A percentile compares a stretch with the other conserved stretches of the same genome.
phyloP scores from a whole-genome alignment of 1,140 invertebrate genomes.

The Zeugodacus cucurbitae region DNA sequence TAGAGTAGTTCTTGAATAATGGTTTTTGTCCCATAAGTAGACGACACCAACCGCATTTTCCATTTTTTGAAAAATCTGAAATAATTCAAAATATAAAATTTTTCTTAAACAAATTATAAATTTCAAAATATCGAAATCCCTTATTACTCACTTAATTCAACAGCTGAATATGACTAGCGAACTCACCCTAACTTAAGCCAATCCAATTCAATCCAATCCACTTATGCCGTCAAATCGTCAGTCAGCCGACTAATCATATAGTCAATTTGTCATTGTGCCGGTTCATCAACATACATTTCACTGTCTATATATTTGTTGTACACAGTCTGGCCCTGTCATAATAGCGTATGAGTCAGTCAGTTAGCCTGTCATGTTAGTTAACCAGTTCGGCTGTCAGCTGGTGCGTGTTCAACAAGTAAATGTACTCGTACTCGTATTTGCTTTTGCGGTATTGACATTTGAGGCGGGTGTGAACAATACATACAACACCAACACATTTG shows the following conservation, averaged over 20 bases:
- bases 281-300: neutral
- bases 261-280: neutral
- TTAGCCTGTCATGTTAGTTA: neutral
- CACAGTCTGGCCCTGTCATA: neutral
- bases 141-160: too few species aligned
- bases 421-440: neutral
- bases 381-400: neutral
- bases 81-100: too few species aligned
- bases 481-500: neutral
- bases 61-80: too few species aligned
- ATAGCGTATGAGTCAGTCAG: neutral
- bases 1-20: too few species aligned
- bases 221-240: neutral
- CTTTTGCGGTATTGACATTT: constrained; percentile 29
- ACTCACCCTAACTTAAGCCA: neutral
- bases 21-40: too few species aligned
- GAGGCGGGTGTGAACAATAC: constrained; percentile 25
- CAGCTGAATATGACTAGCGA: neutral
- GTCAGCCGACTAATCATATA: neutral
- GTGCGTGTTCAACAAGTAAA: neutral
- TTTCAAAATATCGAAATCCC: too few species aligned
- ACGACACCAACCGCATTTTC: too few species aligned
- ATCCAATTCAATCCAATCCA: neutral
- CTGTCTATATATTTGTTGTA: neutral
- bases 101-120: too few species aligned